Base-by-base conservation (phyloP, 2,113 vertebrate genomes). In the Carlito syrichta region DNA sequence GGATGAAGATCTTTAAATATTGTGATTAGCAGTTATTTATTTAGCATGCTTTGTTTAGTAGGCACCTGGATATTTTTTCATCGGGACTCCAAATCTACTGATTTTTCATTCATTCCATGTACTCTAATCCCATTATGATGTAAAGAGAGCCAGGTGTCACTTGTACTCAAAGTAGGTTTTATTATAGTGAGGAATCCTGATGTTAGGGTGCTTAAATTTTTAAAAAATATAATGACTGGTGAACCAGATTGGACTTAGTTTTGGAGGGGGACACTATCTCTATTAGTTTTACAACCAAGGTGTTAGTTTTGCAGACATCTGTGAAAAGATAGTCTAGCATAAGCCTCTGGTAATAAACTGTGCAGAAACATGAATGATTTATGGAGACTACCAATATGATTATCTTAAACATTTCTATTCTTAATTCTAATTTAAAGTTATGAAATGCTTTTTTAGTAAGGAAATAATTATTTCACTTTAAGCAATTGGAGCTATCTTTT, bases 361-460 rank as follows among this genome's bases (percentile, higher is more conserved):
- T 89, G 38, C 58, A 83, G 68, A 96, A 83, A 48, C 25, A 71
- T 20, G 20, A 90, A 19, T 84, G 16, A 76, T 48, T 48, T 25
- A 19, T n/a, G 52, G 30, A 89, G 50, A 89, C 89, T 56, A 11
- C 20, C 23, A 73, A n/a, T 38, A n/a, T 86, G 35, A 73, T 66
- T 93, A 66, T 89, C 43, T 56, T 86, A 20, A 83, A 56, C 38
- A 89, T 89, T 96, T 94, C 30, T 60, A 6, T 94, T 95, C 40
- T 91, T 91, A 85, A 69, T 79, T 89, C 48, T 89, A 30, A n/a
- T 22, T 52, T 32, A 52, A n/a, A 60, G 22, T 68, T 54, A 22
- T 38, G 17, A 60, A 0, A 66, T 88, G 45, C 6, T 62, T 54
- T 81, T 54, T 62, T 40, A 54, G 12, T n/a, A 32, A 81, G 63